These are phyloP conservation scores for Asbolus verrucosus DNA, from an alignment of 1,140 invertebrate genomes.

Conservation along the genomic window DNA sequence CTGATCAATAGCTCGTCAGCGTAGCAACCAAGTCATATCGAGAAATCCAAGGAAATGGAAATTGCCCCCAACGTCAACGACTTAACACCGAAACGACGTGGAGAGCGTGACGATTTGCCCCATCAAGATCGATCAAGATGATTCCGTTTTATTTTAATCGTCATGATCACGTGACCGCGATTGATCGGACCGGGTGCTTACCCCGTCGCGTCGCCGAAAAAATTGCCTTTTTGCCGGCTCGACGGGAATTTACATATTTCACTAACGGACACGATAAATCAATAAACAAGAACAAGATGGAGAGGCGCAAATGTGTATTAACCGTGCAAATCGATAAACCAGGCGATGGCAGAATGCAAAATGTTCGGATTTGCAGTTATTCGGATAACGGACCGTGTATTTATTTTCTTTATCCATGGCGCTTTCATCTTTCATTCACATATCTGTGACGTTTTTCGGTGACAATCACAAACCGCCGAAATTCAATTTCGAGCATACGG, in stretches of 20 bases:
- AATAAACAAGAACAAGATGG: constrained; percentile 33
- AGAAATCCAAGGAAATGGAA: constrained; percentile 8
- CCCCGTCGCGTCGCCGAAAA: no score
- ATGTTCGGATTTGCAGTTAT: constrained; percentile 24
- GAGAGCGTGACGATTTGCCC: neutral
- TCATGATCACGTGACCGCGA: neutral
- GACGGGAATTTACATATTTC: neutral
- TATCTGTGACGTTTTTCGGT: neutral
- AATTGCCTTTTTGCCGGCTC: no score
- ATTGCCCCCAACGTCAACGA: constrained; percentile 4
- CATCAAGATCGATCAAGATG: no score
- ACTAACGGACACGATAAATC: constrained; percentile 5
- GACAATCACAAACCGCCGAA: neutral
- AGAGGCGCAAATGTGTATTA: constrained; percentile 38
- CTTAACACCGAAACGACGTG: constrained; percentile 1
- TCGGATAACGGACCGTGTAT: constrained; percentile 18
- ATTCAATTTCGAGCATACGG: neutral
- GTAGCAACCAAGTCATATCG: constrained; percentile 25
- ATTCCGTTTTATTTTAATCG: neutral
- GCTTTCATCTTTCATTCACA: neutral
- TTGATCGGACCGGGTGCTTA: no score
- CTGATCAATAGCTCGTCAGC: constrained; percentile 18
- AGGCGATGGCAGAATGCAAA: constrained; percentile 30
- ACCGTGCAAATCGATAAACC: constrained; percentile 29
- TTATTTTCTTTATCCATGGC: neutral